Evolutionary conservation across 2,113 vertebrate genomes (phyloP).

Genomic region (Canis aureus): DNA sequence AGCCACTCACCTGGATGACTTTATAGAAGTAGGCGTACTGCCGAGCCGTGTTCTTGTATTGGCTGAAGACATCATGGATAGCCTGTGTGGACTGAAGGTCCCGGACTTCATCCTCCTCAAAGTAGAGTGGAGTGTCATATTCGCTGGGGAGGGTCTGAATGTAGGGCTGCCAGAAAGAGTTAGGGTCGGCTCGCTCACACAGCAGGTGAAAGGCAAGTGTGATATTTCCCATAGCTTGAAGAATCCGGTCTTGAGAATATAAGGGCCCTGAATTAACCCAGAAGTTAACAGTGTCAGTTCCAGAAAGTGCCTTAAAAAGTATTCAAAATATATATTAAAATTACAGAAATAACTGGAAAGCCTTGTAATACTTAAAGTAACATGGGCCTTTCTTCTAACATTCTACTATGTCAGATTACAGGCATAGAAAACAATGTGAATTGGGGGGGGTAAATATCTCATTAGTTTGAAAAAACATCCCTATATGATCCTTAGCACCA

Average conservation of each 20-base stretch:
- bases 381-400: not conserved
- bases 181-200: conserved; percentile 93
- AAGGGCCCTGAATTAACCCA: conserved; percentile 91
- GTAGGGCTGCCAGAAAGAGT: conserved; percentile 96
- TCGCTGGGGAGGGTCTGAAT: conserved; percentile 95
- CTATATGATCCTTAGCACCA: not conserved
- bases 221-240: conserved; percentile 99
- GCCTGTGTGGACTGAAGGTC: conserved; percentile 96
- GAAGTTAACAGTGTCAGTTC: conserved; percentile 65
- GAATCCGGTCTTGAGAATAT: conserved; percentile 96
- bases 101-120: conserved; percentile 95
- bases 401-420: not conserved
- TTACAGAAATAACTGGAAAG: not conserved
- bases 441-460: not conserved
- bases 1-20: conserved; percentile 94
- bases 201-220: conserved; percentile 97
- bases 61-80: conserved; percentile 96
- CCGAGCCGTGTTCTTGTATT: conserved; percentile 98
- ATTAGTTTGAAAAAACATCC: conserved; percentile 12
- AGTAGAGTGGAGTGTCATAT: conserved; percentile 97
- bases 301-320: conserved; percentile 57
- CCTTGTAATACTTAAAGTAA: not conserved
- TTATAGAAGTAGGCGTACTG: conserved; percentile 99
- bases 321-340: conserved; percentile 24
- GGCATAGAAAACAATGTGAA: not conserved